Base-by-base conservation (phyloP, 1,140 invertebrate genomes). In the Teleogryllus occipitalis region DNA sequence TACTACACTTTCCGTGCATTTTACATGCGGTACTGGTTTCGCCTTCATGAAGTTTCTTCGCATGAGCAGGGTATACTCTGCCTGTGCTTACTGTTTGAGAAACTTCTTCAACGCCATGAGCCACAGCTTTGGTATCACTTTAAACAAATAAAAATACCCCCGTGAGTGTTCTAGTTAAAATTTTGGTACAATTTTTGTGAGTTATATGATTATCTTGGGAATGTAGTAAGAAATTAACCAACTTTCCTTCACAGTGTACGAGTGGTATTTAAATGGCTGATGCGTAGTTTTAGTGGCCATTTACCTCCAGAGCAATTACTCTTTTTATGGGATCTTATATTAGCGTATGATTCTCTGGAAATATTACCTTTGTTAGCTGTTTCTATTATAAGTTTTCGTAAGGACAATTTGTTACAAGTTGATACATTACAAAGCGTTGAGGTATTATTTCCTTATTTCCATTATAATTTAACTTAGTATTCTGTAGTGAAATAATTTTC, bases 261-360 rank as follows among this genome's bases (percentile, higher is more conserved):
- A 83, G 91, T 98, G 22, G 95, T 97, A 7, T 97, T 98, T 84
- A 97, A 97, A 85, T 99, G 97, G 97, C 86, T 99, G 12, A 97
- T 98, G 90, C 89, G 96, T 81, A 96, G 94, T 4, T 99, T 98
- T 85, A 97, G 96, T 82, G 97, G 97, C 0, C 95, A 97, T 84
- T 87, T 99, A 76, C 93, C 95, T 0, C 95, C 95, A 7, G 96
- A 97, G 83, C 96, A 99, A 85, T 87, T 98, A 0, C 87, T 99
- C 0, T 91, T 94, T 54, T 87, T 99, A 10, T 99, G 97, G 97
- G 97, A 98, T 85, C 87, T 95, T 80, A 92, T 98, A 78, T 87
- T 99, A 3, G 96, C 94, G 8, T 97, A 96, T 84, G 95, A 98
- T 85, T 96, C 95, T 7, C 85, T 98, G 54, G 96, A 98, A 87